Percentiles rank a stretch among this genome's conserved stretches.
Conservation (phyloP, 2,113 vertebrate species). For the Triplophysa dalaica region DNA sequence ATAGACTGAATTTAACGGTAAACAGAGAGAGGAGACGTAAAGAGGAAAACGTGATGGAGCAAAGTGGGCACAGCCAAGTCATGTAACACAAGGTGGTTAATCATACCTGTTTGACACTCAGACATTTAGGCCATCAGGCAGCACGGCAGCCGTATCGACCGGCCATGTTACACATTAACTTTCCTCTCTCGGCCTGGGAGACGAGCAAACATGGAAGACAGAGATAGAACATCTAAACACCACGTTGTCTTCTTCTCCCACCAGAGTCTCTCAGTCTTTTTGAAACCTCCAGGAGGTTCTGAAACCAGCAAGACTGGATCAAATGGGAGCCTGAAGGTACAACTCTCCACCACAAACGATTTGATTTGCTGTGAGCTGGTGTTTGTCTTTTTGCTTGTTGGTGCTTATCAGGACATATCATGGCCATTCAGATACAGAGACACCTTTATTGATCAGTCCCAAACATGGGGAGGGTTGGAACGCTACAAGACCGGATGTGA, state of each 20-base stretch:
- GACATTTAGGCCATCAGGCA: constrained; percentile 74
- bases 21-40: constrained; percentile 59
- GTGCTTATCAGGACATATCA: constrained; percentile 68
- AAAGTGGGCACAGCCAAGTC: constrained; percentile 49
- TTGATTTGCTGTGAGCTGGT: constrained; percentile 41
- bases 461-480: constrained; percentile 51
- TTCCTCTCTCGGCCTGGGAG: constrained; percentile 52
- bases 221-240: constrained; percentile 38
- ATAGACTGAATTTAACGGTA: constrained; percentile 72
- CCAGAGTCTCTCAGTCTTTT: constrained; percentile 1
- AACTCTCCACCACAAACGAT: neutral
- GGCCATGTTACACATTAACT: constrained; percentile 76
- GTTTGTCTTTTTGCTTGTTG: constrained; percentile 53
- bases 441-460: constrained; percentile 74
- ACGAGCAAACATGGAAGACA: constrained; percentile 50
- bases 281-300: neutral
- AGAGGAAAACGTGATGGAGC: constrained; percentile 44
- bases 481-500: constrained; percentile 54
- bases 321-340: neutral
- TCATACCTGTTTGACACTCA: constrained; percentile 77
- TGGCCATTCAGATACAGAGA: constrained; percentile 65
- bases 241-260: constrained; percentile 28
- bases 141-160: constrained; percentile 72
- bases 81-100: constrained; percentile 76
- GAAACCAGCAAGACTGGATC: neutral